Percentiles rank a stretch among this genome's conserved stretches.
Conservation (phyloP, 2,797 vertebrate genomes). For the Cynodonichthys magdalenae region DNA sequence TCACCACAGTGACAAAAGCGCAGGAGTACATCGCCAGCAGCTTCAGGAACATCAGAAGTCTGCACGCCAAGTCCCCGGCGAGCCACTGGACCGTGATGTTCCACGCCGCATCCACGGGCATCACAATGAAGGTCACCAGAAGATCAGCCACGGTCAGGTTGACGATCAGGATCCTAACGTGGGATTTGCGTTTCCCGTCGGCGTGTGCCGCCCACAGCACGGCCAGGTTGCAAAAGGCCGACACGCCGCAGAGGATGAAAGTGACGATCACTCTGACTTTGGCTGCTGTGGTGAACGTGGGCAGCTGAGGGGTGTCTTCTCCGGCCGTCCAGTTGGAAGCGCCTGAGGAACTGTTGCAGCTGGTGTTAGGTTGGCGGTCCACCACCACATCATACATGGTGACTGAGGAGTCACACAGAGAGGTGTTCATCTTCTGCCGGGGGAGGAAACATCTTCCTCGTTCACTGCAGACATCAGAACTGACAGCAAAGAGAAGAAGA, state of each 20-base stretch:
- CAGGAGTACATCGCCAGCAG: constrained; percentile 89
- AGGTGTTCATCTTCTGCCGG: constrained; percentile 57
- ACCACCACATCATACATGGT: constrained; percentile 42
- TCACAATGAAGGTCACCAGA: constrained; percentile 87
- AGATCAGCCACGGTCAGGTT: constrained; percentile 86
- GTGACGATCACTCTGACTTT: constrained; percentile 84
- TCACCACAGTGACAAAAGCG: constrained; percentile 88
- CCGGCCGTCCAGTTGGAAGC: constrained; percentile 43
- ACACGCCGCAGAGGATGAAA: constrained; percentile 80
- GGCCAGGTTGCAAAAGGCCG: constrained; percentile 82
- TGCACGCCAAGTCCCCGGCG: constrained; percentile 82
- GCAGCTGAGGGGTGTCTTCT: constrained; percentile 54
- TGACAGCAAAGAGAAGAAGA: constrained; percentile 24
- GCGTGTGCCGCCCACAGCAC: constrained; percentile 79
- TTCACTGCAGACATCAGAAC: constrained; percentile 32
- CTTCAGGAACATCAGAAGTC: constrained; percentile 88
- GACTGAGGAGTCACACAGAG: constrained; percentile 34
- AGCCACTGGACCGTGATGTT: constrained; percentile 90
- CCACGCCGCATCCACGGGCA: constrained; percentile 88
- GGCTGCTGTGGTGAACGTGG: constrained; percentile 85
- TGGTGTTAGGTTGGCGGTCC: constrained; percentile 46
- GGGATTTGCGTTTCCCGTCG: constrained; percentile 77
- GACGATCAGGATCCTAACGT: constrained; percentile 83
- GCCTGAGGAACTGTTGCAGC: constrained; percentile 48
- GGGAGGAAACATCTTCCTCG: constrained; percentile 43